Base-by-base conservation (phyloP, 1,140 invertebrate genomes). In the Procambarus virginalis region DNA sequence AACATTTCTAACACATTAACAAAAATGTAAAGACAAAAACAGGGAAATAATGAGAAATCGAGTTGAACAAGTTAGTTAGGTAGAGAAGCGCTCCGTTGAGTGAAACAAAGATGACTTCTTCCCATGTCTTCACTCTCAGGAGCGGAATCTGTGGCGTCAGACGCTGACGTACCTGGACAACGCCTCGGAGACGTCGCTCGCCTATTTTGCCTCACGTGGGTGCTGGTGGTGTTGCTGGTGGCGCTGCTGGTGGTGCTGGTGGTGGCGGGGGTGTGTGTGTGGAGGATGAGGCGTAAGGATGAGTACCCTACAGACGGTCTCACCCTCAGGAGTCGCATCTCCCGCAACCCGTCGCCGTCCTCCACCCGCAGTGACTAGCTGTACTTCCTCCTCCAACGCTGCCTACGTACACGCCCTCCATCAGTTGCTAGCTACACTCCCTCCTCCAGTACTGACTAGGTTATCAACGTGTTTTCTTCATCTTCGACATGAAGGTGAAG, bases 141-240 rank as follows among this genome's bases (percentile, higher is more conserved):
- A 81, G 46, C 64, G 80, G 3, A 84, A 82, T 45, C 64, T 89
- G 10, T 89, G 86, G 86, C 78, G 70, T 20, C 80, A 89, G 60
- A 78, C 86, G 6, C 34, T 89, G 78, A 73, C 45, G 9, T 79
- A 83, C 55, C 22, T 89, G 51, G 78, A 80, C n/a, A 64, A n/a
- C 10, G 22, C 22, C 46, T 76, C 79, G 10, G 58, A 49, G 46
- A n/a, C 51, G 2, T 81, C 58, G 3, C 73, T 20, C 58, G 34
- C 86, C 2, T 89, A 48, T 49, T 48, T 46, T 46, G 75, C 78
- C 68, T n/a, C 86, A 2, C 86, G 9, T 89, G 86, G 86, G 73
- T 79, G 34, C 86, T 89, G 10, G 22, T 89, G 79, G 86, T 78
- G 17, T 2, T 89, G 3, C 22, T 82, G n/a, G 4, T 89, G 58